Base-by-base conservation (phyloP, 2,888 invertebrate species). In the Mechanitis messenoides region DNA sequence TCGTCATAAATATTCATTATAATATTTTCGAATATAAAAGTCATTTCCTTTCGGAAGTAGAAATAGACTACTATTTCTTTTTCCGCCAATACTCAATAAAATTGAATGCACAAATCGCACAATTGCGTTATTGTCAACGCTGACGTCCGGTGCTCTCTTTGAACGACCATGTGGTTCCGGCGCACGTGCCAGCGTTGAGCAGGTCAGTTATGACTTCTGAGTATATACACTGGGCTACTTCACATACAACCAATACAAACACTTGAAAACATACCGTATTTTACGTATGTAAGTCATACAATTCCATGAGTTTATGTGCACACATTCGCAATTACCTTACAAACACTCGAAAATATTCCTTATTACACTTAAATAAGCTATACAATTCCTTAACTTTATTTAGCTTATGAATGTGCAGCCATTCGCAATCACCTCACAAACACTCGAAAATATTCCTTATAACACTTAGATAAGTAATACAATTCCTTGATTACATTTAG, bases 91-190 rank as follows among this genome's bases (percentile, higher is more conserved):
- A 42, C 7, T 42, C 42, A 42, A 42, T 42, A 42, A 42, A 42
- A 42, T 42, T 35, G 1, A 35, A 3, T 35, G 0, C 1, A 35
- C 35, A 42, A 42, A 55, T 61, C 58, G 53, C 56, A 56, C 55
- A 61, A 61, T 59, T 56, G 58, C 55, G 58, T 60, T 60, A 65
- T 65, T 67, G 67, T 67, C 61, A 53, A 55, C 58, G 33, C 31
- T 35, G 53, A 63, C 67, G 64, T 69, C 69, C 69, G 65, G 62
- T 47, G 60, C 58, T 58, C 53, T 62, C 69, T 74, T 73, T 73
- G 73, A 73, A 71, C 69, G 60, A 68, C 73, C 71, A 72, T 70
- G 69, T 73, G 71, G 71, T 68, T 70, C 70, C 70, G 72, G 68
- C 59, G 62, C 71, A 69, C 69, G 69, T 69, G 71, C 69, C 62